Evolutionary conservation across 2,113 vertebrate species (phyloP).

Genomic region (Zingel zingel): DNA sequence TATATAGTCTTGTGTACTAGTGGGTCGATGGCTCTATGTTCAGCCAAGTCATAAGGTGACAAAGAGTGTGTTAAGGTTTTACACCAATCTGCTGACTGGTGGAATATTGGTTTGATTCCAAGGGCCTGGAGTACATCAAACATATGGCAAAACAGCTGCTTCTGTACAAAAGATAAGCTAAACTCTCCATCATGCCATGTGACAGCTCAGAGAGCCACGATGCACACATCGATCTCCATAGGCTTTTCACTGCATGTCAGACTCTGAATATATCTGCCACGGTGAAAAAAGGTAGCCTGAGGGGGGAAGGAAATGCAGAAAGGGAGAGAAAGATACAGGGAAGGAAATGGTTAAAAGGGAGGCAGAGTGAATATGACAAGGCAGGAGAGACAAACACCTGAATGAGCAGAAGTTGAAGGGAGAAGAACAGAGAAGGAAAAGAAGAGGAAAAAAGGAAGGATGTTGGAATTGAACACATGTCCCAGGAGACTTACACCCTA

Average conservation of each 20-base stretch:
- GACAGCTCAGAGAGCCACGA: constrained; percentile 67
- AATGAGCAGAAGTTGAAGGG: constrained; percentile 42
- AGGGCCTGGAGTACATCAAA: constrained; percentile 66
- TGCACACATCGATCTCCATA: constrained; percentile 72
- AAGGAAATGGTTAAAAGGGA: constrained; percentile 61
- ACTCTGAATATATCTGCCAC: constrained; percentile 73
- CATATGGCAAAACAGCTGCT: constrained; percentile 73
- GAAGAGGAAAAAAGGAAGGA: constrained; percentile 54
- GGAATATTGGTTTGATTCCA: constrained; percentile 67
- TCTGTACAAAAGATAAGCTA: constrained; percentile 67
- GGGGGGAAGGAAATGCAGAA: constrained; percentile 28
- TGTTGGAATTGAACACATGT: constrained; percentile 55
- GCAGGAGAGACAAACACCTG: constrained; percentile 56
- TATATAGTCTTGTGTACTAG: not conserved
- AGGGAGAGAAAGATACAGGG: constrained; percentile 19
- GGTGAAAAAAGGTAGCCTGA: constrained; percentile 62
- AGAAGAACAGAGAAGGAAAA: constrained; percentile 6
- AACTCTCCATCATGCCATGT: constrained; percentile 72
- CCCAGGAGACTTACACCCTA: constrained; percentile 62
- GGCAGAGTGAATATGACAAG: constrained; percentile 44
- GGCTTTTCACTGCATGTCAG: constrained; percentile 67
- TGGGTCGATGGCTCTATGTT: constrained; percentile 39
- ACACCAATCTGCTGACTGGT: constrained; percentile 60
- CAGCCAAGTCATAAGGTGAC: constrained; percentile 56
- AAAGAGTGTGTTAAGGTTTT: constrained; percentile 63